A percentile compares a stretch with the other conserved stretches of the same genome.
These are phyloP conservation scores for Caenorhabditis afra DNA, from an alignment of 2,888 invertebrate genomes.

Conservation along the genomic window DNA sequence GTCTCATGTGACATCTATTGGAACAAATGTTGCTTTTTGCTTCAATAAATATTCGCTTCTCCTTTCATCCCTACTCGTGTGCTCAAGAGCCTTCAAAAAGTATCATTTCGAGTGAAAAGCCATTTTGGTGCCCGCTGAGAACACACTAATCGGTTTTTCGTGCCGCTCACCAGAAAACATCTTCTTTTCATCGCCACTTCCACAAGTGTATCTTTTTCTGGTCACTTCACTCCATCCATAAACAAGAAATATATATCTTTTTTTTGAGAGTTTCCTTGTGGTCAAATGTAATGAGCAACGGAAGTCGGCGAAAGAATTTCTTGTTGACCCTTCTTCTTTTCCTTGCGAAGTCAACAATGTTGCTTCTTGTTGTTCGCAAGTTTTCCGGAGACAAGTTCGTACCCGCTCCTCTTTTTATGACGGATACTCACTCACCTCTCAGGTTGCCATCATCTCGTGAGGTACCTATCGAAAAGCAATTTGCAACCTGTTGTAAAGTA, in stretches of 20 bases:
- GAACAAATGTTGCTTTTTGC: conserved; percentile 36
- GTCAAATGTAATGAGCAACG: conserved; percentile 32
- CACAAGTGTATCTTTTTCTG: conserved; percentile 13
- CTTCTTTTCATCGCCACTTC: conserved; percentile 15
- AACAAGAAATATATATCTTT: conserved; percentile 42
- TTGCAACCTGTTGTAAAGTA: conserved; percentile 49
- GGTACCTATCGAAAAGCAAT: conserved; percentile 36
- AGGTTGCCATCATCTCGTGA: conserved; percentile 13
- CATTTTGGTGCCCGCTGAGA: conserved; percentile 37
- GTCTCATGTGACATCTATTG: conserved; percentile 1
- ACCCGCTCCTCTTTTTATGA: conserved; percentile 36
- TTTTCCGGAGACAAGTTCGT: conserved; percentile 7
- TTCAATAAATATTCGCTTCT: conserved; percentile 40
- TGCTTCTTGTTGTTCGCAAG: conserved; percentile 18
- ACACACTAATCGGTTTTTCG: conserved; percentile 52
- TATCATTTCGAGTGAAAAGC: conserved; percentile 34
- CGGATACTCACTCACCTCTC: not conserved
- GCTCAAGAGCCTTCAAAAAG: conserved; percentile 31
- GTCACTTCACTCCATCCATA: conserved; percentile 34
- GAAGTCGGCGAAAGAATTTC: not conserved
- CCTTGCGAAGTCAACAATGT: conserved; percentile 14
- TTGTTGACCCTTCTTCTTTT: conserved; percentile 33
- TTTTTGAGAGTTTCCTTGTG: conserved; percentile 13
- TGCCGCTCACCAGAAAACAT: conserved; percentile 13
- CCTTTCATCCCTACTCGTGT: conserved; percentile 2